These are phyloP conservation scores for Cuculus canorus DNA, from an alignment of 2,797 vertebrate genomes.

Conservation along the genomic window DNA sequence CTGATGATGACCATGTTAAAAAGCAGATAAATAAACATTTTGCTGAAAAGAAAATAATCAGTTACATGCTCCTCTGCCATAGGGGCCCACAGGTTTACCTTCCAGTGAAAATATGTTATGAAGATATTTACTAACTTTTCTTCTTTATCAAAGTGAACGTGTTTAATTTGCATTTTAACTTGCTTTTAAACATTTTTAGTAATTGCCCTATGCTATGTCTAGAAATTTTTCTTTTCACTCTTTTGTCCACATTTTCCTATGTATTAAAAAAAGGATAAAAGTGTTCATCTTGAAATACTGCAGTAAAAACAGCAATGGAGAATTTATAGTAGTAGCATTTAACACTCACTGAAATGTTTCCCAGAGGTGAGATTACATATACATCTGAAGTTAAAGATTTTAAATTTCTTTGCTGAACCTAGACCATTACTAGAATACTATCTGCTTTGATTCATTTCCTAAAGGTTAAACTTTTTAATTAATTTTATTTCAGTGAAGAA, in stretches of 20 bases:
- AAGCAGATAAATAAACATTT: not conserved
- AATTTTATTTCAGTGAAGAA: slow-evolving; percentile 71
- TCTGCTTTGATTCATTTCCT: not conserved
- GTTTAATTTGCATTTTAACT: not conserved
- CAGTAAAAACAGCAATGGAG: not conserved
- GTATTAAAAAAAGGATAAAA: not conserved
- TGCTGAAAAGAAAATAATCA: not conserved
- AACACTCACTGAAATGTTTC: not conserved
- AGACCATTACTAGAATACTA: not conserved
- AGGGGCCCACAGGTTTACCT: not conserved
- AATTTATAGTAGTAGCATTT: not conserved
- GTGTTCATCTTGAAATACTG: not conserved
- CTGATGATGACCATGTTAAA: not conserved
- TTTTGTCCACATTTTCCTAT: not conserved
- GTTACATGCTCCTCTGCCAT: not conserved
- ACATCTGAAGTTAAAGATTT: not conserved
- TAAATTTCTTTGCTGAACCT: not conserved
- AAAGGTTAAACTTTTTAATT: not conserved
- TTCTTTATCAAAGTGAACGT: not conserved
- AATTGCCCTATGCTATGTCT: not conserved
- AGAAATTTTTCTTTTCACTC: not conserved
- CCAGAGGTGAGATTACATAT: not conserved
- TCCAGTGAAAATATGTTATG: not conserved
- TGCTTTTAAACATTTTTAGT: not conserved
- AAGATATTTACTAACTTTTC: not conserved